A percentile compares a stretch with the other conserved stretches of the same genome.
Evolutionary conservation across 2,797 vertebrate species (phyloP).

Genomic region (Enteromius argenteus): DNA sequence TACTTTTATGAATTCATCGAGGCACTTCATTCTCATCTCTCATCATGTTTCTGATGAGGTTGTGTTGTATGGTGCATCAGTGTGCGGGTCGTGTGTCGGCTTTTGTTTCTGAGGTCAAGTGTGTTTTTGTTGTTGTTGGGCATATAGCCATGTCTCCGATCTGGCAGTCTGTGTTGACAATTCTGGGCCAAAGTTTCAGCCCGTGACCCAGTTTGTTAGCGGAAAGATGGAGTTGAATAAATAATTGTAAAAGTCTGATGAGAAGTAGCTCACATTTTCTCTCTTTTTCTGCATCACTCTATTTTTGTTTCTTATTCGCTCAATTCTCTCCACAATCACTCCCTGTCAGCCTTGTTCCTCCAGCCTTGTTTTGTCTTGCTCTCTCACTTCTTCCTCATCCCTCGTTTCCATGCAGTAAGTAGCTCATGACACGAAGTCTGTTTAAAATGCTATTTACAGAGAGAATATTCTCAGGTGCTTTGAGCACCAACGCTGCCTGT

Average conservation of each 20-base stretch:
- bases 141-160: constrained; percentile 5
- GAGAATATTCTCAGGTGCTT: constrained; percentile 33
- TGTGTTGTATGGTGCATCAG: neutral
- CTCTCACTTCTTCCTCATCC: constrained; percentile 2
- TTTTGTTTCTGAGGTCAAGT: constrained; percentile 19
- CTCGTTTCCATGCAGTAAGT: neutral
- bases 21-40: neutral
- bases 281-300: neutral
- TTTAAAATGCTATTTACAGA: constrained; percentile 46
- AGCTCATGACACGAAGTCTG: constrained; percentile 42
- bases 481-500: constrained; percentile 19
- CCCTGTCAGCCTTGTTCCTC: constrained; percentile 8
- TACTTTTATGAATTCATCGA: neutral
- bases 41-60: neutral
- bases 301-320: constrained; percentile 5
- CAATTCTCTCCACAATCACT: constrained; percentile 11
- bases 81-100: neutral
- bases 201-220: constrained; percentile 23
- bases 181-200: constrained; percentile 36
- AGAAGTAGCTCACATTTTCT: neutral
- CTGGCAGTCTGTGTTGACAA: constrained; percentile 37
- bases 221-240: constrained; percentile 40
- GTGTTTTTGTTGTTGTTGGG: constrained; percentile 38
- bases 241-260: constrained; percentile 17
- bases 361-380: constrained; percentile 23